These are phyloP conservation scores for Lacanobia oleracea DNA, from an alignment of 2,888 invertebrate species.

Conservation along the genomic window DNA sequence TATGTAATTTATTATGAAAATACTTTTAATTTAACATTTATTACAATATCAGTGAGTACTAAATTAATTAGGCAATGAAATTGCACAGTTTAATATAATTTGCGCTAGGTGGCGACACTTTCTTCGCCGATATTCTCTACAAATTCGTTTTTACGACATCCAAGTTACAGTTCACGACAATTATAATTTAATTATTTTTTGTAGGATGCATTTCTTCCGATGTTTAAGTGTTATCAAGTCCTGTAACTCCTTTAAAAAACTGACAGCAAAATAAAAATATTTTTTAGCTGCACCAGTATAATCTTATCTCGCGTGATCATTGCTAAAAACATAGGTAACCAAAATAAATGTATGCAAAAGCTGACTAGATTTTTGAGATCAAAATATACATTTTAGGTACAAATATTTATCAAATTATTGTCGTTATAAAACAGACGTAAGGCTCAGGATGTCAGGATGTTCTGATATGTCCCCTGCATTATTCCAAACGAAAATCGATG, in stretches of 20 bases:
- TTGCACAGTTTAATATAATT: slow-evolving; percentile 67
- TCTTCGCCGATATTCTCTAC: slow-evolving; percentile 39
- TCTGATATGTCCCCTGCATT: slow-evolving; percentile 66
- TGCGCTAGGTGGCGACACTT: slow-evolving; percentile 59
- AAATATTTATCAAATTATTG: slow-evolving; percentile 59
- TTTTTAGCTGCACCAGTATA: slow-evolving; percentile 29
- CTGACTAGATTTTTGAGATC: slow-evolving; percentile 67
- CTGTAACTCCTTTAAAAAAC: slow-evolving; percentile 6
- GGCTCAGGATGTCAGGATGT: slow-evolving; percentile 55
- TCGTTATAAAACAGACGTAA: slow-evolving; percentile 57
- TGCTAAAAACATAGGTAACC: slow-evolving; percentile 15
- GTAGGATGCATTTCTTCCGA: slow-evolving; percentile 3
- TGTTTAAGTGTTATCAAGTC: background rate
- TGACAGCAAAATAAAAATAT: slow-evolving; percentile 8
- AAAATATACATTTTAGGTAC: slow-evolving; percentile 35
- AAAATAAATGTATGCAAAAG: slow-evolving; percentile 41
- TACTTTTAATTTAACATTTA: slow-evolving; percentile 73
- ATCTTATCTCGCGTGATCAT: slow-evolving; percentile 7
- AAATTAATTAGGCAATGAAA: slow-evolving; percentile 67
- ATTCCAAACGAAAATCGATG: slow-evolving; percentile 44
- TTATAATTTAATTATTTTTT: slow-evolving; percentile 37
- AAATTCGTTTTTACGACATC: slow-evolving; percentile 57
- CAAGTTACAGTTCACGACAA: slow-evolving; percentile 53
- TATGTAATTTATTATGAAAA: slow-evolving; percentile 70
- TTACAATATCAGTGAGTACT: slow-evolving; percentile 64